A percentile compares a stretch with the other conserved stretches of the same genome.
phyloP scores from a whole-genome alignment of 2,888 invertebrate species.

The Nebria salina region DNA sequence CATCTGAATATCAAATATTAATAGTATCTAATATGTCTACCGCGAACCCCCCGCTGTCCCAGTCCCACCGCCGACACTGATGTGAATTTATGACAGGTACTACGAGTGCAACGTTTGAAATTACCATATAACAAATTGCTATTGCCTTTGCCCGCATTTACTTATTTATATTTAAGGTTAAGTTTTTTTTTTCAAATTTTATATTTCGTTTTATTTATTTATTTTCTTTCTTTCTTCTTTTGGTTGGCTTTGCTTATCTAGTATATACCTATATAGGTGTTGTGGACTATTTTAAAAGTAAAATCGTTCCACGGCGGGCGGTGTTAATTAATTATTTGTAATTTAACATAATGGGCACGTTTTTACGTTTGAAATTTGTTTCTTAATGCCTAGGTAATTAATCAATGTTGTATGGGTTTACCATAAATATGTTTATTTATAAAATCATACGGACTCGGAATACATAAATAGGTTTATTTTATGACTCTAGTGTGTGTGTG shows the following conservation, averaged over 20 bases:
- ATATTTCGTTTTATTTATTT: neutral
- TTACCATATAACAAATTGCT: conserved; percentile 57
- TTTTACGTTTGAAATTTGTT: conserved; percentile 37
- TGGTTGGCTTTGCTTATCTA: neutral
- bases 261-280: neutral
- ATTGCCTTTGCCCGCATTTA: conserved; percentile 45
- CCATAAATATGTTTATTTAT: too few relatives aligned
- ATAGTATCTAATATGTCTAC: conserved; percentile 51
- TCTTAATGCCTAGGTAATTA: conserved; percentile 3
- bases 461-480: too few relatives aligned
- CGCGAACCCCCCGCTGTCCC: conserved; percentile 56
- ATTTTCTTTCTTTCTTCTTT: too few relatives aligned
- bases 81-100: conserved; percentile 58
- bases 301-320: neutral
- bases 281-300: neutral
- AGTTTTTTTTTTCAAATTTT: neutral
- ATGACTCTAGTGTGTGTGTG: too few relatives aligned
- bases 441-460: too few relatives aligned
- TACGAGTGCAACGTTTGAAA: conserved; percentile 55
- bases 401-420: too few relatives aligned
- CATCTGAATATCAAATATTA: conserved; percentile 50
- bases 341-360: conserved; percentile 38
- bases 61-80: conserved; percentile 55
- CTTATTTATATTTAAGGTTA: conserved; percentile 29
- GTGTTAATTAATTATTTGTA: conserved; percentile 40